Evolutionary conservation across 2,888 invertebrate species (phyloP).

Genomic region (Tetramorium bicarinatum): DNA sequence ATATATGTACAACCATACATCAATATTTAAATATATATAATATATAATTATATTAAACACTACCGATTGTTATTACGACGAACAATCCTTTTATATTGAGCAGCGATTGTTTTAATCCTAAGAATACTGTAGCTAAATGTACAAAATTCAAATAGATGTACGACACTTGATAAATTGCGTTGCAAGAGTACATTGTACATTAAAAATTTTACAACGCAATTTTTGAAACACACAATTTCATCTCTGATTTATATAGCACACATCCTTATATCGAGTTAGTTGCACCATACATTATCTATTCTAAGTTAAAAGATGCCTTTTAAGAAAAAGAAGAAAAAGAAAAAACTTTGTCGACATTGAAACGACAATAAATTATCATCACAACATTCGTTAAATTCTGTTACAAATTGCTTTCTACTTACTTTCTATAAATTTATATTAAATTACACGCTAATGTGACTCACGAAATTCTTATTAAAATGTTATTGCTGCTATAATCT

Average conservation of each 20-base stretch:
- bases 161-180: constrained; percentile 4
- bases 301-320: constrained; percentile 36
- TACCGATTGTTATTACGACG: constrained; percentile 56
- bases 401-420: constrained; percentile 32
- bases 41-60: constrained; percentile 56
- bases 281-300: constrained; percentile 42
- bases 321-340: not conserved
- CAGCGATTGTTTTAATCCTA: constrained; percentile 59
- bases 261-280: constrained; percentile 54
- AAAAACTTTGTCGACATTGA: constrained; percentile 15
- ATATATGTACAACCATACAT: constrained; percentile 43
- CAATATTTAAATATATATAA: constrained; percentile 42
- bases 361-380: constrained; percentile 49
- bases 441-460: constrained; percentile 9
- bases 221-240: constrained; percentile 3
- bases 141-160: constrained; percentile 37
- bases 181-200: constrained; percentile 25
- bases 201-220: constrained; percentile 18
- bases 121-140: constrained; percentile 61
- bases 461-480: not conserved
- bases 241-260: constrained; percentile 51
- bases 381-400: constrained; percentile 14
- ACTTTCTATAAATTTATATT: constrained; percentile 11
- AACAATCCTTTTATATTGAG: constrained; percentile 63
- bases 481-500: constrained; percentile 9